Evolutionary conservation across 2,888 invertebrate species (phyloP).

Genomic region (Scelioninae gen. 1): DNA sequence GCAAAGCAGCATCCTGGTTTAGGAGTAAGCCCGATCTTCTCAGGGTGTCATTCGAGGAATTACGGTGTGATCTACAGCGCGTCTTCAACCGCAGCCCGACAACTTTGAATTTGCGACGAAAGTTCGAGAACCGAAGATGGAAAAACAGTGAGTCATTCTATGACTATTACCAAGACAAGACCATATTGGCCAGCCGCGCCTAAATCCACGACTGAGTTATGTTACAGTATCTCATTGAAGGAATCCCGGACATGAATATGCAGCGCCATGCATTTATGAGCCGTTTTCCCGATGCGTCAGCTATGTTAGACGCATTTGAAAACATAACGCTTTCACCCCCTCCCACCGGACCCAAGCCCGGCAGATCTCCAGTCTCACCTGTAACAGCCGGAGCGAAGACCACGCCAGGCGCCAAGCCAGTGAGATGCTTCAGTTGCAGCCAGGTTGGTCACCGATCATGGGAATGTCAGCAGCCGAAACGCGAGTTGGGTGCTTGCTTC

Average conservation of each 20-base stretch:
- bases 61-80: too few relatives aligned
- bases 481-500: too few relatives aligned
- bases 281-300: conserved; percentile 36
- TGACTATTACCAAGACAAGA: conserved; percentile 68
- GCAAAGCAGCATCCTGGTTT: too few relatives aligned
- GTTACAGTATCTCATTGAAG: conserved; percentile 65
- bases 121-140: conserved; percentile 68
- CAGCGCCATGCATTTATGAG: conserved; percentile 63
- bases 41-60: too few relatives aligned
- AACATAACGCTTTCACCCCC: conserved; percentile 19
- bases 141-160: conserved; percentile 55
- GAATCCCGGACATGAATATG: conserved; percentile 54
- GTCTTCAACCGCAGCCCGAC: conserved; percentile 62
- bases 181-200: conserved; percentile 65
- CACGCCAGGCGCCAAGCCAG: too few relatives aligned
- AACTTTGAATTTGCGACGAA: conserved; percentile 40
- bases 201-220: conserved; percentile 58
- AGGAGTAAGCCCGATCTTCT: too few relatives aligned
- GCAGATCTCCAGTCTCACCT: too few relatives aligned
- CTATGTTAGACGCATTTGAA: conserved; percentile 33
- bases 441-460: too few relatives aligned
- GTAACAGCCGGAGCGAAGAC: too few relatives aligned
- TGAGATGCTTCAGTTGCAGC: too few relatives aligned
- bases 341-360: too few relatives aligned
- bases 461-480: too few relatives aligned